These are phyloP conservation scores for Musca vetustissima DNA, from an alignment of 1,140 invertebrate genomes.

Conservation along the genomic window DNA sequence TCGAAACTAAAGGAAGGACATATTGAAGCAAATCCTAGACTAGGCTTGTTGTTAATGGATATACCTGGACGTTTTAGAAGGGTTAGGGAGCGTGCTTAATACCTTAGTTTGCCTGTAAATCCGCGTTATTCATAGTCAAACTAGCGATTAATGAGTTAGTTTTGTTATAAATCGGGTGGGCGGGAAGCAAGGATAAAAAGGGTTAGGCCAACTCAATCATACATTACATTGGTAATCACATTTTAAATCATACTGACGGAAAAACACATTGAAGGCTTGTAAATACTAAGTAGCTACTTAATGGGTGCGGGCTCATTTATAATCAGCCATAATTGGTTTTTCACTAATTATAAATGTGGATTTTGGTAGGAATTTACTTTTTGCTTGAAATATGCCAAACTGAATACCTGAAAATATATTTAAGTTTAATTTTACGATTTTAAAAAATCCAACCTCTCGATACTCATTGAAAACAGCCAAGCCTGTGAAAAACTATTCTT, in stretches of 20 bases:
- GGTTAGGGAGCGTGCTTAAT: too few species aligned
- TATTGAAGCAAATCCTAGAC: too few species aligned
- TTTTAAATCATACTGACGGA: not conserved
- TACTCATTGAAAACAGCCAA: too few species aligned
- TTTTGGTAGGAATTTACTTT: not conserved
- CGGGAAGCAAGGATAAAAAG: not conserved
- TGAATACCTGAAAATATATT: too few species aligned
- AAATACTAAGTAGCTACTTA: not conserved
- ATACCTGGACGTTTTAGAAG: too few species aligned
- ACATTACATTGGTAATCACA: not conserved
- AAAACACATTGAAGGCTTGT: not conserved
- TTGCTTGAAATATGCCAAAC: too few species aligned
- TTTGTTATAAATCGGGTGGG: not conserved
- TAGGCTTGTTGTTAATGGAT: too few species aligned
- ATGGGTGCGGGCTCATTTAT: not conserved
- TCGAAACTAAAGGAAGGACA: not conserved
- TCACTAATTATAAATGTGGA: slow-evolving; percentile 3
- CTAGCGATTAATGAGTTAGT: slow-evolving; percentile 4
- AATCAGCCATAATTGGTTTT: slow-evolving; percentile 1
- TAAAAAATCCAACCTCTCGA: too few species aligned
- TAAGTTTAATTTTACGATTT: too few species aligned
- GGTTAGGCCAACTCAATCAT: too few species aligned
- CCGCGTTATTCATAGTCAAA: not conserved
- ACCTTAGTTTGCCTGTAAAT: too few species aligned
- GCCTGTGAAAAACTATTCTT: too few species aligned